A percentile compares a stretch with the other conserved stretches of the same genome.
These are phyloP conservation scores for Lycorma delicatula DNA, from an alignment of 1,140 invertebrate species.

Conservation along the genomic window DNA sequence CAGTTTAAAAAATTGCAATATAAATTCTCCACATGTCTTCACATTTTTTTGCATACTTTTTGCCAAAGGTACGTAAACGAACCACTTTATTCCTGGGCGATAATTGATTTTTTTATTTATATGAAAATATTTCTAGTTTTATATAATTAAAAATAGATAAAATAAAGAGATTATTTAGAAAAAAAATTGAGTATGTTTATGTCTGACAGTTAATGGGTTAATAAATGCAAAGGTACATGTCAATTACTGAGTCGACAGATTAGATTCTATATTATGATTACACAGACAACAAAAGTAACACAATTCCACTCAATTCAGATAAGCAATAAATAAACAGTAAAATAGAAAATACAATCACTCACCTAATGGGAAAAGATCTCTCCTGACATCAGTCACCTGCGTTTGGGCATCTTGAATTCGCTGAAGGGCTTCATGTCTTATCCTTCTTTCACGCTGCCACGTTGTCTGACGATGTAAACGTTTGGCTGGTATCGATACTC, in stretches of 20 bases:
- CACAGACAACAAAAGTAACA: neutral
- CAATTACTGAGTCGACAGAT: too few relatives aligned
- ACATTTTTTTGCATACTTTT: too few relatives aligned
- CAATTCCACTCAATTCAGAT: neutral
- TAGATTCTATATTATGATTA: too few relatives aligned
- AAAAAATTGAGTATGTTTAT: neutral
- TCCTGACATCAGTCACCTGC: constrained; percentile 30
- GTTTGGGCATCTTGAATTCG: constrained; percentile 27
- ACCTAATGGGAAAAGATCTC: constrained; percentile 39
- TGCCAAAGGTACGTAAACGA: too few relatives aligned
- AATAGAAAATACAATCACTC: too few relatives aligned
- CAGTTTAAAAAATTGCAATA: too few relatives aligned
- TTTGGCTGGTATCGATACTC: constrained; percentile 25
- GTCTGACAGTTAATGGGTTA: neutral
- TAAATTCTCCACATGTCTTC: too few relatives aligned
- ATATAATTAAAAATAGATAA: too few relatives aligned
- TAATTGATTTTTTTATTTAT: too few relatives aligned
- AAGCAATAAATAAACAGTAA: neutral
- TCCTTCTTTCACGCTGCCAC: constrained; percentile 27
- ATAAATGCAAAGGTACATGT: too few relatives aligned
- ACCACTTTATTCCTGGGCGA: too few relatives aligned
- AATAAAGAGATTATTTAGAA: neutral
- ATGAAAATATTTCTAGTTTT: too few relatives aligned
- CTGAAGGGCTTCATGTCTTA: constrained; percentile 30
- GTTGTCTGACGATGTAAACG: constrained; percentile 22